A percentile compares a stretch with the other conserved stretches of the same genome.
Conservation (phyloP, 2,797 vertebrate species). For the Orestias chungarensis region DNA sequence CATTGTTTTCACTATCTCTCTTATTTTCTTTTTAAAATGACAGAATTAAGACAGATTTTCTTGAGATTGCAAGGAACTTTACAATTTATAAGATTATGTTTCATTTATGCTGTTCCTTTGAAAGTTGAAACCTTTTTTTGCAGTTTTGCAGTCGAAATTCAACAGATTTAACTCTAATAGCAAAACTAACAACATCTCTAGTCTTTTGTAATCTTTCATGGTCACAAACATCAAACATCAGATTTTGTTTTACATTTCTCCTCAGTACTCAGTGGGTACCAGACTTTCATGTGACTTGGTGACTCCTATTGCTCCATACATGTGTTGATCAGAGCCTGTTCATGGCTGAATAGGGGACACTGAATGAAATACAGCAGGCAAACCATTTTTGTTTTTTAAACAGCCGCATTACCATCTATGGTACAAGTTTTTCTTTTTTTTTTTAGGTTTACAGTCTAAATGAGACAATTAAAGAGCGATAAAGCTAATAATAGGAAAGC, state of each 20-base stretch:
- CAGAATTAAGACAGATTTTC: slow-evolving; percentile 29
- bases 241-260: slow-evolving; percentile 62
- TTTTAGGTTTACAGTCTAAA: background rate
- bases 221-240: slow-evolving; percentile 60
- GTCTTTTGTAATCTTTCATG: slow-evolving; percentile 17
- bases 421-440: background rate
- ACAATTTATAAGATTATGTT: background rate
- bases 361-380: slow-evolving; percentile 41
- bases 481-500: background rate
- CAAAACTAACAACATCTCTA: slow-evolving; percentile 5
- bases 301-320: slow-evolving; percentile 51
- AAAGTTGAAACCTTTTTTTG: background rate
- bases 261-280: slow-evolving; percentile 56
- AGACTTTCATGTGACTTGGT: slow-evolving; percentile 61
- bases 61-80: slow-evolving; percentile 34
- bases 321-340: slow-evolving; percentile 64
- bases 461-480: background rate
- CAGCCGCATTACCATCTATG: slow-evolving; percentile 6
- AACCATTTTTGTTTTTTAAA: slow-evolving; percentile 28
- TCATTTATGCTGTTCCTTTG: background rate
- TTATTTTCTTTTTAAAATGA: slow-evolving; percentile 2
- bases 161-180: background rate
- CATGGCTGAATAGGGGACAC: slow-evolving; percentile 44
- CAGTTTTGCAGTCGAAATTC: slow-evolving; percentile 3
- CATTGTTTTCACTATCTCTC: slow-evolving; percentile 22